Conservation (phyloP, 2,797 vertebrate species). For the Alectoris magna region DNA sequence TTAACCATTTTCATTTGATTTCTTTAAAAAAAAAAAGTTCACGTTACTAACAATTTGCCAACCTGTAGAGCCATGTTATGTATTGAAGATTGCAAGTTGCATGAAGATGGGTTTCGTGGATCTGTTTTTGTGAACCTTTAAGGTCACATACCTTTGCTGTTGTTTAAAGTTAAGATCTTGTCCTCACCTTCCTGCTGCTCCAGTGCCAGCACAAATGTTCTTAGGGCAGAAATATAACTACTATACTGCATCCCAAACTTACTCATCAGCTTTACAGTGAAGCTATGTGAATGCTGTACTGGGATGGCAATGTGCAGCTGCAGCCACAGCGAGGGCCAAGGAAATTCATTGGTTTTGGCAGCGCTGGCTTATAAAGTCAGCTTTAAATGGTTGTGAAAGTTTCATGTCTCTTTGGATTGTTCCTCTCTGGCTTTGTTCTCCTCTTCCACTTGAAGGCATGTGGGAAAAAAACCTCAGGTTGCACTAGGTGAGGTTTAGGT, state of each 20-base stretch:
- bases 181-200: not conserved
- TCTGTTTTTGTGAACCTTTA: not conserved
- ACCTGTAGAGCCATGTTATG: not conserved
- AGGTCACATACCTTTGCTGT: not conserved
- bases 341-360: not conserved
- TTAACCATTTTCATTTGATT: not conserved
- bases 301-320: not conserved
- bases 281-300: rapidly evolving
- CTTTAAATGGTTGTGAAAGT: not conserved
- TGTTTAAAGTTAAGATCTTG: not conserved
- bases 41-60: not conserved
- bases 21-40: not conserved
- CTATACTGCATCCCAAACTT: rapidly evolving
- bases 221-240: not conserved
- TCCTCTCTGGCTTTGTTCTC: not conserved
- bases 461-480: not conserved
- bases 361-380: not conserved
- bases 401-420: not conserved
- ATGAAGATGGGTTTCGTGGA: not conserved
- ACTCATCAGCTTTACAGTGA: not conserved
- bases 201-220: not conserved
- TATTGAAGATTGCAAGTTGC: not conserved
- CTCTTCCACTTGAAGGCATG: not conserved
- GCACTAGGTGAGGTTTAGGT: not conserved
- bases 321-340: not conserved